phyloP scores from a whole-genome alignment of 2,888 invertebrate species.

The Drosophila sordidula region DNA sequence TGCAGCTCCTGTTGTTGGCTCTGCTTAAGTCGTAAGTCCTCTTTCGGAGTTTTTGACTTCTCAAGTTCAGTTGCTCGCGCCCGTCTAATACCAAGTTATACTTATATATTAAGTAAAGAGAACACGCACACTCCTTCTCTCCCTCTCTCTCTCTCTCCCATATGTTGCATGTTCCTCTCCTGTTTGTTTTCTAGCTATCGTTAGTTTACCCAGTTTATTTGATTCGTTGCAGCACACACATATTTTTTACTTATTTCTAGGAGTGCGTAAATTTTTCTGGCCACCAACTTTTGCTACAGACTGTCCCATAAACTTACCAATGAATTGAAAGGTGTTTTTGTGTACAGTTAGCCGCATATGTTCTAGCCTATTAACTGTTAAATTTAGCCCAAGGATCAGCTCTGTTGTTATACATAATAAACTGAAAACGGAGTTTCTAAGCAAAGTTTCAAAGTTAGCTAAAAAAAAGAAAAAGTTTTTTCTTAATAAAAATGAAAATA shows the following conservation, averaged over 20 bases:
- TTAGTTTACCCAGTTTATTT: slow-evolving; percentile 63
- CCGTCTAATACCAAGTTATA: slow-evolving; percentile 74
- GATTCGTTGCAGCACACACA: slow-evolving; percentile 56
- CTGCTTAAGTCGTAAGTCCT: slow-evolving; percentile 72
- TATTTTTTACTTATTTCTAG: slow-evolving; percentile 43
- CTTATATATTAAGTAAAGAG: slow-evolving; percentile 58
- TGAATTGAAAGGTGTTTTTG: slow-evolving; percentile 75
- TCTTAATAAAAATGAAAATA: too few species aligned
- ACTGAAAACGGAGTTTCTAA: slow-evolving; percentile 12
- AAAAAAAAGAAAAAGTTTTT: neutral
- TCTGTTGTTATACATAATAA: slow-evolving; percentile 8
- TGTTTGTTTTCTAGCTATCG: slow-evolving; percentile 8
- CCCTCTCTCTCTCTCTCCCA: neutral
- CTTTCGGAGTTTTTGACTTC: slow-evolving; percentile 80
- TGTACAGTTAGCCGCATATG: slow-evolving; percentile 25
- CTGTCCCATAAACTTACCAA: slow-evolving; percentile 68
- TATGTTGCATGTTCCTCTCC: neutral
- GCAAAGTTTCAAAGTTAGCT: neutral
- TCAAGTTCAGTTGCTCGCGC: slow-evolving; percentile 71
- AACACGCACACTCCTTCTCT: slow-evolving; percentile 26
- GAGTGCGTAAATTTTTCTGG: slow-evolving; percentile 51
- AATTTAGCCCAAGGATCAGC: slow-evolving; percentile 18
- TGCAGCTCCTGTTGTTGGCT: slow-evolving; percentile 18
- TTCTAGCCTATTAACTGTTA: slow-evolving; percentile 35
- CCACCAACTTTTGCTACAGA: slow-evolving; percentile 45